A percentile compares a stretch with the other conserved stretches of the same genome.
Conservation (phyloP, 1,140 invertebrate species). For the Aphaenogaster ashmeadi region DNA sequence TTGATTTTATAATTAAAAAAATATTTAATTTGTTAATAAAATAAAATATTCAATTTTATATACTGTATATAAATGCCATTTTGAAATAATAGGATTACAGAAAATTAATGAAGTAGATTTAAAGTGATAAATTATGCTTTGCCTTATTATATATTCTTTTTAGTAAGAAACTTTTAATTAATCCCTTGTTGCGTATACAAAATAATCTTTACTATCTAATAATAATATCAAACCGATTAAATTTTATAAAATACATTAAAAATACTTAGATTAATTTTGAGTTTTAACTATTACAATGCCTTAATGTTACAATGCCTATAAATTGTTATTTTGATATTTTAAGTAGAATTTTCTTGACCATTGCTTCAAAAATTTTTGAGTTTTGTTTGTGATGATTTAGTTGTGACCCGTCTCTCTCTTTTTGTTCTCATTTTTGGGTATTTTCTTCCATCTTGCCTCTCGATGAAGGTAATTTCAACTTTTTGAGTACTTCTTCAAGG, state of each 20-base stretch:
- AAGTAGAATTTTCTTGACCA: background rate
- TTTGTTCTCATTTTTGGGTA: background rate
- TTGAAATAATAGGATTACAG: background rate
- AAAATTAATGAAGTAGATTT: slow-evolving; percentile 18
- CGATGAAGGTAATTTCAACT: slow-evolving; percentile 8
- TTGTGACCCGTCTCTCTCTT: background rate
- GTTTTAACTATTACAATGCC: background rate
- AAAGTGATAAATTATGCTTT: slow-evolving; percentile 4
- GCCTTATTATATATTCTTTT: background rate
- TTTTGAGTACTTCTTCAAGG: slow-evolving; percentile 15
- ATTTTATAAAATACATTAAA: background rate
- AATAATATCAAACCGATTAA: background rate
- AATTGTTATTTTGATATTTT: background rate
- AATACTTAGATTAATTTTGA: background rate
- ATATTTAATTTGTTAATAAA: background rate
- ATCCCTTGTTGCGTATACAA: background rate
- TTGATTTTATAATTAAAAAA: background rate
- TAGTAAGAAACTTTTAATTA: background rate
- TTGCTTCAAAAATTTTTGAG: slow-evolving; percentile 11
- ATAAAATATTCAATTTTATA: background rate
- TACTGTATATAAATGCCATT: background rate
- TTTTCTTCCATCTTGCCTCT: slow-evolving; percentile 6
- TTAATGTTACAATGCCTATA: background rate
- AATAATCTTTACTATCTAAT: slow-evolving; percentile 8
- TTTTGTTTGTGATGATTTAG: background rate